Conservation (phyloP, 2,113 vertebrate genomes). For the Corapipo altera region DNA sequence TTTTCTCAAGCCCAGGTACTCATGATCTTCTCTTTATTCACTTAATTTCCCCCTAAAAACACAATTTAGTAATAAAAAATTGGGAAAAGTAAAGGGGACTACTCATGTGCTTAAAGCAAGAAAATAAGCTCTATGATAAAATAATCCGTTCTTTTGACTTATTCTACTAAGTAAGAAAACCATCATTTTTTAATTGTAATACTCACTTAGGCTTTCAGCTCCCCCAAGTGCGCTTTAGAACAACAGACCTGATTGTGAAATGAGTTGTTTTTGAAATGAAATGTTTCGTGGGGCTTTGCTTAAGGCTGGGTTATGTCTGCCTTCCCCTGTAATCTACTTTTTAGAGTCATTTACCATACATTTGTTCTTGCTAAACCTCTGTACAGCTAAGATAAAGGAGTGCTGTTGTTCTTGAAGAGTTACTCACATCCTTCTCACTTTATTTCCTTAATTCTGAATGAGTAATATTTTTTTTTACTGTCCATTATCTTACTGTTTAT, state of each 20-base stretch:
- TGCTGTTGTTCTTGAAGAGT: not conserved
- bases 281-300: not conserved
- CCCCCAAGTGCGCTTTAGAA: not conserved
- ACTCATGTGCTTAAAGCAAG: not conserved
- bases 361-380: not conserved
- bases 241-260: not conserved
- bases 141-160: not conserved
- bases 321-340: not conserved
- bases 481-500: not conserved
- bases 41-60: not conserved
- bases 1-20: not conserved
- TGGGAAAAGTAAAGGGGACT: not conserved
- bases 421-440: not conserved
- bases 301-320: not conserved
- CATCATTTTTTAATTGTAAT: not conserved
- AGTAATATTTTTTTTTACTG: not conserved
- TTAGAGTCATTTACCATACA: accelerated
- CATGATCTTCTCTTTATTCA: not conserved
- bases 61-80: not conserved
- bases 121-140: not conserved
- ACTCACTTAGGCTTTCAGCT: not conserved
- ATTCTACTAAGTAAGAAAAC: not conserved
- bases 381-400: not conserved
- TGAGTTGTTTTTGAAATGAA: not conserved
- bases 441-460: not conserved